Evolutionary conservation across 2,797 vertebrate genomes (phyloP).

Genomic region (Sebastolobus altivelis): DNA sequence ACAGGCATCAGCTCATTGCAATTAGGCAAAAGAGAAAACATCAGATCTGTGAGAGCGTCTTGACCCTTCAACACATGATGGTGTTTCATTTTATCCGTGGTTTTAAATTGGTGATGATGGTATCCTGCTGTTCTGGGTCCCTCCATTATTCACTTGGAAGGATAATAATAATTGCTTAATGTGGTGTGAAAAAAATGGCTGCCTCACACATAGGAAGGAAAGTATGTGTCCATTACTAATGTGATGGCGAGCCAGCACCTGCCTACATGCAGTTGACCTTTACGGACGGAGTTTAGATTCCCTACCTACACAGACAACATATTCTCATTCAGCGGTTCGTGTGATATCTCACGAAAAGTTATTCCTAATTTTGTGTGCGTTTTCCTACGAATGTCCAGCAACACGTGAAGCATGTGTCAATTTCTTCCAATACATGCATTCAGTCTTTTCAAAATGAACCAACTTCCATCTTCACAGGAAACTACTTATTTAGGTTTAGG

Average conservation of each 20-base stretch:
- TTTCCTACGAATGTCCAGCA: too few relatives aligned
- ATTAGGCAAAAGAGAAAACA: slow-evolving; percentile 45
- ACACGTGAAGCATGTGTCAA: accelerated
- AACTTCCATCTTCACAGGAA: too few relatives aligned
- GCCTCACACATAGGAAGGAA: slow-evolving; percentile 35
- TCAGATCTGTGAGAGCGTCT: slow-evolving; percentile 41
- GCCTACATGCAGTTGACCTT: background rate
- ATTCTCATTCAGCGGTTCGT: too few relatives aligned
- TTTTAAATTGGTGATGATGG: slow-evolving; percentile 68
- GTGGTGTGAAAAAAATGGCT: slow-evolving; percentile 64
- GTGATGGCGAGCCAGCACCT: slow-evolving; percentile 9
- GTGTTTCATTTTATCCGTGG: slow-evolving; percentile 58
- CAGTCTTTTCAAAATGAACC: too few relatives aligned
- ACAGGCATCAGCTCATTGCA: slow-evolving; percentile 22
- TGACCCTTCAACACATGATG: slow-evolving; percentile 53
- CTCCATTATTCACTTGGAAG: slow-evolving; percentile 63
- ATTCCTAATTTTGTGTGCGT: too few relatives aligned
- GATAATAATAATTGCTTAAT: slow-evolving; percentile 69
- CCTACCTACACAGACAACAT: background rate
- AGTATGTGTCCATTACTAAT: slow-evolving; percentile 8
- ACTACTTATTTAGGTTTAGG: too few relatives aligned
- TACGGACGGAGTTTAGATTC: background rate
- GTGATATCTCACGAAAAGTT: too few relatives aligned
- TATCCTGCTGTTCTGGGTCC: slow-evolving; percentile 57
- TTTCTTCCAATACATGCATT: too few relatives aligned